phyloP scores from a whole-genome alignment of 2,797 vertebrate genomes.

The Brachymystax lenok region DNA sequence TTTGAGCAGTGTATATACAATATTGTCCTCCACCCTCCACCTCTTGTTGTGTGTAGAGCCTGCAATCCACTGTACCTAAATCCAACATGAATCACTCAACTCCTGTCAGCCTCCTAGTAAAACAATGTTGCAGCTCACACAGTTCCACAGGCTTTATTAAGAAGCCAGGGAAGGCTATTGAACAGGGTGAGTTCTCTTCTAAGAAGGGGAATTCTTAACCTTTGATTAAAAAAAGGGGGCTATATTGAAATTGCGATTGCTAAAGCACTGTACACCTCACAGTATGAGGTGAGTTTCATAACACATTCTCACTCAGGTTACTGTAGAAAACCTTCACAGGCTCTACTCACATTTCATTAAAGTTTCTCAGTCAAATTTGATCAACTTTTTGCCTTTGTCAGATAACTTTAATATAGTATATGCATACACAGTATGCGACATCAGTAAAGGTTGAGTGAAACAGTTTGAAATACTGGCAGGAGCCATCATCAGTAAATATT shows the following conservation, averaged over 20 bases:
- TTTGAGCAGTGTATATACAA: no score
- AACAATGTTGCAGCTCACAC: not conserved
- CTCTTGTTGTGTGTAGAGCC: not conserved
- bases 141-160: not conserved
- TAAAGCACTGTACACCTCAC: not conserved
- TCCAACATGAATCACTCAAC: not conserved
- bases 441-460: not conserved
- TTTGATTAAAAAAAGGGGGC: not conserved
- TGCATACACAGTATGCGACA: not conserved
- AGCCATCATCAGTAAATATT: not conserved
- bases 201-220: not conserved
- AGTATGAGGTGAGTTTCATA: not conserved
- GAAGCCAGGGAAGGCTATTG: not conserved
- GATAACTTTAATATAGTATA: not conserved
- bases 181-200: not conserved
- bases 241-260: not conserved
- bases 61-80: constrained; percentile 45
- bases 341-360: not conserved
- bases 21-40: not conserved
- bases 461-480: not conserved
- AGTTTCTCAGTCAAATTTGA: constrained; percentile 8
- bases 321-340: not conserved
- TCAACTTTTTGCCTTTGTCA: constrained; percentile 9
- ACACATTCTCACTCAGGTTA: no score
- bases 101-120: not conserved